phyloP scores from a whole-genome alignment of 2,888 invertebrate species.

The Vanessa cardui region DNA sequence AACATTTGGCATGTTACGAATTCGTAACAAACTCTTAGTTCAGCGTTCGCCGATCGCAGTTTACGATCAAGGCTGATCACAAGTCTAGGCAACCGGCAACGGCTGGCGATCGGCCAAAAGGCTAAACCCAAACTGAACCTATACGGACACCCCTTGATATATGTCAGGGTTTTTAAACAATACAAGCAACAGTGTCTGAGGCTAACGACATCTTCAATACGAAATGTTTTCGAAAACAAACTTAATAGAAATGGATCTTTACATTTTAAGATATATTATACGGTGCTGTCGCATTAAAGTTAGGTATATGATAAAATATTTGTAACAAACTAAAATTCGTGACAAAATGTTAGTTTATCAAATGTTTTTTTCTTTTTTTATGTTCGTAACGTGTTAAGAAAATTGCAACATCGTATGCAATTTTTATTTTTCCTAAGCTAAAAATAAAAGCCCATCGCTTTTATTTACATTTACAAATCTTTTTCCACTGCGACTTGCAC shows the following conservation, averaged over 20 bases:
- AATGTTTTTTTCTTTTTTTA: no score
- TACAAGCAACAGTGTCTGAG: constrained; percentile 34
- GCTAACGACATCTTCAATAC: constrained; percentile 1
- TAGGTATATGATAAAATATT: no score
- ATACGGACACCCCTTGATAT: constrained; percentile 23
- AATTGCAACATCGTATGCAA: no score
- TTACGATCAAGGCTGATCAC: constrained; percentile 40
- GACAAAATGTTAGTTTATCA: no score
- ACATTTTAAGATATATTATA: background rate
- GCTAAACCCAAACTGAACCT: constrained; percentile 22
- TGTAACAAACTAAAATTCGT: no score
- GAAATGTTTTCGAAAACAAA: background rate
- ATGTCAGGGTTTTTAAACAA: constrained; percentile 35
- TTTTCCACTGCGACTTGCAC: no score
- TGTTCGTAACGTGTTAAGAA: no score
- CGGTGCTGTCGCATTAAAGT: no score
- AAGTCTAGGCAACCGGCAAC: constrained; percentile 28
- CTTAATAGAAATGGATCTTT: background rate
- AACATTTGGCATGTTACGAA: constrained; percentile 3
- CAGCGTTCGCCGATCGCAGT: constrained; percentile 22
- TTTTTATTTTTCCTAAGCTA: no score
- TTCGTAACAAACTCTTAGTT: constrained; percentile 12
- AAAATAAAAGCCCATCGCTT: no score
- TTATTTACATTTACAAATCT: no score
- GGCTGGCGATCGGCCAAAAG: constrained; percentile 39